Evolutionary conservation across 2,888 invertebrate genomes (phyloP).

Genomic region (Thysanoteuthis rhombus): DNA sequence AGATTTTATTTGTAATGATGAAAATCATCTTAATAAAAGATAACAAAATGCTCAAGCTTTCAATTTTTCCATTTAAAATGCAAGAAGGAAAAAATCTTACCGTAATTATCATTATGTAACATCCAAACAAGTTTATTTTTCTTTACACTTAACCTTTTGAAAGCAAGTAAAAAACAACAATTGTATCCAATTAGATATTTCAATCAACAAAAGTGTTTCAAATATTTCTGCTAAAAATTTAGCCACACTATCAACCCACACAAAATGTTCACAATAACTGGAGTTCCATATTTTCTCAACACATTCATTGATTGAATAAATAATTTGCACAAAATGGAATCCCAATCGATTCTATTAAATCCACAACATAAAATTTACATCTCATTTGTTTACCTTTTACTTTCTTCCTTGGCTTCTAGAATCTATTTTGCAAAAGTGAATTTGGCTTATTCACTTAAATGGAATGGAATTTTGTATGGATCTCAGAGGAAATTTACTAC

Average conservation of each 20-base stretch:
- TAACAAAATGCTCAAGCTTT: not conserved
- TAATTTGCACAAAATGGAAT: too few species aligned
- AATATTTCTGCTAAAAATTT: not conserved
- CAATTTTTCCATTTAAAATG: not conserved
- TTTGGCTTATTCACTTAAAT: not conserved
- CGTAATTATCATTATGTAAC: not conserved
- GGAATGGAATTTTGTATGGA: not conserved
- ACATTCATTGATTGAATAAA: too few species aligned
- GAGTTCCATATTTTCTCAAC: not conserved
- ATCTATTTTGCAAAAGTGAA: not conserved
- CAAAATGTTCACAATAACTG: not conserved
- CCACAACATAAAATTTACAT: not conserved
- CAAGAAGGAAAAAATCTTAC: not conserved
- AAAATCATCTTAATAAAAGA: not conserved
- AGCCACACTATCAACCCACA: not conserved
- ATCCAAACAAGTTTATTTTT: not conserved
- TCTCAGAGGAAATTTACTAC: not conserved
- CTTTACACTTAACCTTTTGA: not conserved
- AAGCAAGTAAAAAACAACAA: not conserved
- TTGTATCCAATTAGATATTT: constrained; percentile 1
- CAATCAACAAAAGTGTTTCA: not conserved
- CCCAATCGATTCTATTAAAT: not conserved
- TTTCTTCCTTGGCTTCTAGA: not conserved
- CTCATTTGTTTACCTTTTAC: not conserved
- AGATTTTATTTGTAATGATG: not conserved